These are phyloP conservation scores for Centruroides sculpturatus DNA, from an alignment of 1,140 invertebrate species.

Conservation along the genomic window DNA sequence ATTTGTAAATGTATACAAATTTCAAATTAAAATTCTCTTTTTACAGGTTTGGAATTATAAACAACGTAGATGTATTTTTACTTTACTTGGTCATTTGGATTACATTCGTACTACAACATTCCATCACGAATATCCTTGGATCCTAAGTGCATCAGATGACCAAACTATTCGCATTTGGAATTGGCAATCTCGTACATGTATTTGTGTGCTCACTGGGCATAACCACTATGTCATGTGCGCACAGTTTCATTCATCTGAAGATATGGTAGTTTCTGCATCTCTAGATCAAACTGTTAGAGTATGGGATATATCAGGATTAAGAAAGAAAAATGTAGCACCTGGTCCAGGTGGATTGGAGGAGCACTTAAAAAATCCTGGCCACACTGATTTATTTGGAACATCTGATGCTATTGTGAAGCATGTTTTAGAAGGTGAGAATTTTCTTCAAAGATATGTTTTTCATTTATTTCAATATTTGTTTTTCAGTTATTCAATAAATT, in stretches of 20 bases:
- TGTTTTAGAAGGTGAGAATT: constrained; percentile 66
- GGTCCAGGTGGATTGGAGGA: constrained; percentile 80
- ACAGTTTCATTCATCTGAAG: constrained; percentile 92
- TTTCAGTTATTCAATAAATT: too few relatives aligned
- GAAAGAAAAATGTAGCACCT: constrained; percentile 96
- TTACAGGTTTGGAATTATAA: constrained; percentile 98
- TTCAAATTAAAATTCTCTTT: too few relatives aligned
- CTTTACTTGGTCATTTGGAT: constrained; percentile 91
- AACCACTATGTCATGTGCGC: constrained; percentile 99
- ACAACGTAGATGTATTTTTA: constrained; percentile 92
- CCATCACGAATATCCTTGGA: constrained; percentile 99
- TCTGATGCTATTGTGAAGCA: constrained; percentile 95
- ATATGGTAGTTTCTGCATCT: constrained; percentile 93
- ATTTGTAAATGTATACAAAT: too few relatives aligned
- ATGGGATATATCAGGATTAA: constrained; percentile 94
- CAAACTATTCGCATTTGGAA: constrained; percentile 98
- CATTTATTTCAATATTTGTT: not conserved
- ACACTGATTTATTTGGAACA: constrained; percentile 83
- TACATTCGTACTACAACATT: constrained; percentile 96
- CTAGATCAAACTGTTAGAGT: constrained; percentile 96
- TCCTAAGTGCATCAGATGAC: constrained; percentile 93
- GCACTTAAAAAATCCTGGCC: constrained; percentile 67
- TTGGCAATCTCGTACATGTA: constrained; percentile 98
- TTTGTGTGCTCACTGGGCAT: constrained; percentile 89
- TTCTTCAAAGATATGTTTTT: not conserved